A percentile compares a stretch with the other conserved stretches of the same genome.
Conservation (phyloP, 2,888 invertebrate species). For the Iphiclides podalirius region DNA sequence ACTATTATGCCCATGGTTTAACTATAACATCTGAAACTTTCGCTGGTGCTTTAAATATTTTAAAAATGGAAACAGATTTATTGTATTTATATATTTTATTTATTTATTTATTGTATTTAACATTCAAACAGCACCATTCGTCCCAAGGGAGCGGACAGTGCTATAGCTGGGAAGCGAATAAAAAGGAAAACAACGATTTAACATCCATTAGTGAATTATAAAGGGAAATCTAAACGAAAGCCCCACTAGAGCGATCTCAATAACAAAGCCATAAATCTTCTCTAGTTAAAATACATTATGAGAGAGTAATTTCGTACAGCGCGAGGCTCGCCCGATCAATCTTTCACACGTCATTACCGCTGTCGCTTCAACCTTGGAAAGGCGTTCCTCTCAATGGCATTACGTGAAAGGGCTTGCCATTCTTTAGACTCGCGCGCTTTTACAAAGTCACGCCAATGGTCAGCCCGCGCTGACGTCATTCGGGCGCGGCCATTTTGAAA, state of each 20-base stretch:
- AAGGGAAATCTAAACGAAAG: slow-evolving; percentile 37
- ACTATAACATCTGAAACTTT: no score
- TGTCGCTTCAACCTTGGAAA: slow-evolving; percentile 48
- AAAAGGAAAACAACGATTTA: slow-evolving; percentile 29
- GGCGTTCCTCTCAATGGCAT: slow-evolving; percentile 38
- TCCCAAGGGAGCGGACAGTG: not conserved
- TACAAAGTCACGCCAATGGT: slow-evolving; percentile 35
- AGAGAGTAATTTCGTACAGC: slow-evolving; percentile 31
- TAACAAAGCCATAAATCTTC: slow-evolving; percentile 40
- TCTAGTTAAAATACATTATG: slow-evolving; percentile 38
- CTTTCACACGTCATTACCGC: slow-evolving; percentile 48
- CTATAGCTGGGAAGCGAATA: slow-evolving; percentile 24
- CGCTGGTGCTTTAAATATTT: no score
- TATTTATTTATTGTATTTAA: no score
- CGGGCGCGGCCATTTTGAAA: slow-evolving; percentile 26
- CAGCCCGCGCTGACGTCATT: slow-evolving; percentile 32
- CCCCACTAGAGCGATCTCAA: slow-evolving; percentile 30
- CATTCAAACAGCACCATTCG: not conserved
- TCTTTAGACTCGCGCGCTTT: slow-evolving; percentile 32
- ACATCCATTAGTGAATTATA: slow-evolving; percentile 37
- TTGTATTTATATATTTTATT: no score
- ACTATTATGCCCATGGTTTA: no score
- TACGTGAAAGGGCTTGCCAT: slow-evolving; percentile 34
- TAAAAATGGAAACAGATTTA: no score
- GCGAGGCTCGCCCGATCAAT: slow-evolving; percentile 40